These are phyloP conservation scores for Neopelma chrysocephalum DNA, from an alignment of 2,797 vertebrate species.

Conservation along the genomic window DNA sequence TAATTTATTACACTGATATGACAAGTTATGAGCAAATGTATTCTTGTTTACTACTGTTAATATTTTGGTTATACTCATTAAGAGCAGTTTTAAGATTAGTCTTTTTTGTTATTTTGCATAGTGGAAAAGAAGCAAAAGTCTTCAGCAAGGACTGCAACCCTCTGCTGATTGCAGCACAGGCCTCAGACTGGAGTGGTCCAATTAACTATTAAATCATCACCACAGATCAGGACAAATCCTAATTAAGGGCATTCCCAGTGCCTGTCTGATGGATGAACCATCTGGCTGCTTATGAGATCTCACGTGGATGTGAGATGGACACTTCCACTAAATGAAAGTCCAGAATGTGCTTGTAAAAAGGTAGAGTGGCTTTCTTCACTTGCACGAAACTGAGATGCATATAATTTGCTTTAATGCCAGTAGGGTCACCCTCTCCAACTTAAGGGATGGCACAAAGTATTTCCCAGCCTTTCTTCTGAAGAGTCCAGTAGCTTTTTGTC, in stretches of 20 bases:
- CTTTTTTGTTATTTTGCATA: slow-evolving; percentile 69
- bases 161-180: neutral
- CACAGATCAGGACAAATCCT: neutral
- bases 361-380: neutral
- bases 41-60: slow-evolving; percentile 60
- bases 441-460: neutral
- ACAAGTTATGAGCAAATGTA: slow-evolving; percentile 66
- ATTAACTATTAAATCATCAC: neutral
- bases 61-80: slow-evolving; percentile 73
- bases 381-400: neutral
- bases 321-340: neutral
- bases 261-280: neutral
- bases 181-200: neutral
- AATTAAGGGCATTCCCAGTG: neutral
- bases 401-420: neutral
- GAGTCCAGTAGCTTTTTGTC: neutral
- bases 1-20: slow-evolving; percentile 67
- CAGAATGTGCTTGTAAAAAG: neutral
- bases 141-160: neutral
- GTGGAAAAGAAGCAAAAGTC: slow-evolving; percentile 43
- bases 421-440: neutral
- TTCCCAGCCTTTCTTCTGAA: neutral
- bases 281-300: neutral
- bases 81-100: slow-evolving; percentile 72
- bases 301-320: neutral